A percentile compares a stretch with the other conserved stretches of the same genome.
Evolutionary conservation across 2,113 vertebrate species (phyloP).

Genomic region (Clarias gariepinus): DNA sequence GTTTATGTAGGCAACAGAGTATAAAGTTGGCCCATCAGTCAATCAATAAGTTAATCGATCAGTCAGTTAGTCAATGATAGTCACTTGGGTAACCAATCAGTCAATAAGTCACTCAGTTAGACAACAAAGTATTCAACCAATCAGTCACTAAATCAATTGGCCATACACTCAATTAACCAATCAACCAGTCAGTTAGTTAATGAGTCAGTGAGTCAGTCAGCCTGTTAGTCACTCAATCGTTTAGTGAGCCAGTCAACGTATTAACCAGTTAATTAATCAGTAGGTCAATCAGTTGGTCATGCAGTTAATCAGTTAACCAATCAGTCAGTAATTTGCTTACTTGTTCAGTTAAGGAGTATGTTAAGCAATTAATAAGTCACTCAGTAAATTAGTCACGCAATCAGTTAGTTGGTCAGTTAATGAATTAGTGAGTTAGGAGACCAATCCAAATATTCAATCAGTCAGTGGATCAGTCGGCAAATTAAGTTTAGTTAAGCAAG

Average conservation of each 20-base stretch:
- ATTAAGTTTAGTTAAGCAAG: not conserved
- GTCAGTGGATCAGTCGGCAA: not conserved
- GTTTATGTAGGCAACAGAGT: not conserved
- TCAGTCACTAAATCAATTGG: too few relatives aligned
- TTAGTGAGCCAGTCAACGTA: not conserved
- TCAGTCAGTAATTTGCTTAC: not conserved
- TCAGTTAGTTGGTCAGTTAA: not conserved
- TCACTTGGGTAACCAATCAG: not conserved
- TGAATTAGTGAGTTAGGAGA: not conserved
- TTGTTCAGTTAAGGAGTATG: not conserved
- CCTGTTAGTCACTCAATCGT: not conserved
- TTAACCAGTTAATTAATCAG: not conserved
- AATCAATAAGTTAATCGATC: not conserved
- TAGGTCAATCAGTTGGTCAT: not conserved
- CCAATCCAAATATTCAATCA: too few relatives aligned
- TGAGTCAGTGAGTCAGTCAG: not conserved
- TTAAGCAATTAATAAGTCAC: not conserved
- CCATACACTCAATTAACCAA: not conserved
- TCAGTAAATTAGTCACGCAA: not conserved
- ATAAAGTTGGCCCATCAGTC: not conserved
- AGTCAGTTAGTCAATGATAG: not conserved
- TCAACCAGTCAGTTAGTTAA: not conserved
- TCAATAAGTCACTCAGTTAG: too few relatives aligned
- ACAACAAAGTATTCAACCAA: too few relatives aligned
- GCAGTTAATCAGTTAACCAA: not conserved